These are phyloP conservation scores for Marcusenius ussheri DNA, from an alignment of 2,113 vertebrate species.

Conservation along the genomic window DNA sequence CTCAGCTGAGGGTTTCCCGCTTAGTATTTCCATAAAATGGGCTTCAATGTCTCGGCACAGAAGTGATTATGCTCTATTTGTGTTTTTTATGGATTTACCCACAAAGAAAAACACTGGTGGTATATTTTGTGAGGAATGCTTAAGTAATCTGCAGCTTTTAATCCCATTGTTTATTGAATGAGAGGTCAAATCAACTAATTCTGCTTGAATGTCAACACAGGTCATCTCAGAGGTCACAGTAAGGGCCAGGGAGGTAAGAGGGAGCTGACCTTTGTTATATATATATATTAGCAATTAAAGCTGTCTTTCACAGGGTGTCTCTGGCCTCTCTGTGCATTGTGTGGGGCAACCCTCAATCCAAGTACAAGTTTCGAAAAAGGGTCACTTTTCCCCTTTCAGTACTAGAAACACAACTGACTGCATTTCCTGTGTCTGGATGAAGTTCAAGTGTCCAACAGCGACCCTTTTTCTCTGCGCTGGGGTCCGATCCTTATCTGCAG, in stretches of 20 bases:
- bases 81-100: not conserved
- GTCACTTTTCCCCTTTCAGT: not conserved
- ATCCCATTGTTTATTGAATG: not conserved
- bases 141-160: not conserved
- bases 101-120: not conserved
- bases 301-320: not conserved
- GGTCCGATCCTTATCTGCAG: not conserved
- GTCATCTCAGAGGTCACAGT: not conserved
- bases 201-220: not conserved
- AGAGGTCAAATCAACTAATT: not conserved
- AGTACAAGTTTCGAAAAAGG: not conserved
- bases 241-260: not conserved
- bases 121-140: not conserved
- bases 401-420: conserved; percentile 5
- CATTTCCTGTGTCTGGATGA: conserved; percentile 1
- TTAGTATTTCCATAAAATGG: not conserved
- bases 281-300: not conserved
- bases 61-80: not conserved
- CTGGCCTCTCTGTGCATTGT: not conserved
- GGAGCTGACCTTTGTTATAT: not conserved
- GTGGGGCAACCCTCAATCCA: not conserved
- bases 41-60: not conserved
- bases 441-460: conserved; percentile 8
- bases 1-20: not conserved
- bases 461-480: not conserved